Base-by-base conservation (phyloP, 2,797 vertebrate genomes). In the Calcarius lapponicus region DNA sequence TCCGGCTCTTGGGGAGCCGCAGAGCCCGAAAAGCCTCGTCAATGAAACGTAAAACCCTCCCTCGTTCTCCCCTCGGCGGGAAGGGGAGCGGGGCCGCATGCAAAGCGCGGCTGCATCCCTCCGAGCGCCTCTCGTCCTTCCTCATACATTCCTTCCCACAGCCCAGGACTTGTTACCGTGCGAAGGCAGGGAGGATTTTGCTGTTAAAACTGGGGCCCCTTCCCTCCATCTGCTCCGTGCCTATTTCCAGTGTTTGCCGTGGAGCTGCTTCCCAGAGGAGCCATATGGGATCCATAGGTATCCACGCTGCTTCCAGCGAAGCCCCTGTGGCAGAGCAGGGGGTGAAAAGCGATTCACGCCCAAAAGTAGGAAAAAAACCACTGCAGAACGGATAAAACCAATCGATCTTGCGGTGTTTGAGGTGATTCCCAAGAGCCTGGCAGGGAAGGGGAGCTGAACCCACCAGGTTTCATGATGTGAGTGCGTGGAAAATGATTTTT, bases 201-300 rank as follows among this genome's bases (percentile, higher is more conserved):
- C 83, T 64, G 83, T 19, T 75, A 8, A 5, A 81, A 10, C 81
- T 3, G 62, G 13, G 89, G 81, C 81, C 91, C 83, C 94, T 79
- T 66, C 62, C 78, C 89, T 81, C 72, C 94, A 70, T 76, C 95
- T 94, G 91, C 91, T 92, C 64, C 47, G 0, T 12, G 86, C 73
- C 80, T 40, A n/a, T 93, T 53, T 70, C 74, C 72, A 9, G 72
- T 14, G 1, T 81, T 76, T 45, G 11, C 40, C 10, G 1, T 4
- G 79, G 91, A 65, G 79, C 87, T 64, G 43, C 9, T 64, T 78
- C 80, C 87, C 80, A 17, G 58, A 20, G 65, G 40, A 76, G 79
- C 84, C 94, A 22, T 67, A 67, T 75, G 89, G 92, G 87, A 86
- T 83, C 87, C 72, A 65, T 47, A 88, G 91, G 82, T 75, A 53